phyloP scores from a whole-genome alignment of 2,797 vertebrate species.

The Peromyscus melanophrys region DNA sequence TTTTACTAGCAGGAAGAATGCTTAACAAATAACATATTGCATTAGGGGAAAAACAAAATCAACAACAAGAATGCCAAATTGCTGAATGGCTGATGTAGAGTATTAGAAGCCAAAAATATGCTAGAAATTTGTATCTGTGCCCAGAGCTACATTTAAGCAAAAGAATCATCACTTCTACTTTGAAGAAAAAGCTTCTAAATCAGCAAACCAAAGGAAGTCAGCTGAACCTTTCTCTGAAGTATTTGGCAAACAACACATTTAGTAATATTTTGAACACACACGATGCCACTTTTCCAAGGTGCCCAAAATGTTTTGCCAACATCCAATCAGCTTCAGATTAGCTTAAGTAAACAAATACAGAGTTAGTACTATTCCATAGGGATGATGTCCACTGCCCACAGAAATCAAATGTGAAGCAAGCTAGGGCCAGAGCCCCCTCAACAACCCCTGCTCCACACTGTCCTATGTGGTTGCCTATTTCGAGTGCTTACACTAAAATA shows the following conservation, averaged over 20 bases:
- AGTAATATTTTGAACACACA: conserved; percentile 75
- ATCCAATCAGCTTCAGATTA: conserved; percentile 34
- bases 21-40: conserved; percentile 80
- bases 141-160: conserved; percentile 84
- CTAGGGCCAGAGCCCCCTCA: background rate
- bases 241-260: conserved; percentile 69
- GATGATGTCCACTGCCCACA: background rate
- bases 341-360: conserved; percentile 31
- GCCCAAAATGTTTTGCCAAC: conserved; percentile 78
- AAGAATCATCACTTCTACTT: conserved; percentile 74
- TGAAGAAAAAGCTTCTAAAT: conserved; percentile 77
- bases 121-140: conserved; percentile 80
- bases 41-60: conserved; percentile 64
- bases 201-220: conserved; percentile 69
- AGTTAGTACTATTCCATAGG: background rate
- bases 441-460: background rate
- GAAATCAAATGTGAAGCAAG: background rate
- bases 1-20: conserved; percentile 79
- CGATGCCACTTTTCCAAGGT: conserved; percentile 65
- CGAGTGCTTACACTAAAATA: conserved; percentile 36
- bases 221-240: conserved; percentile 52
- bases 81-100: conserved; percentile 76
- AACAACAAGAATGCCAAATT: conserved; percentile 72
- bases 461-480: background rate
- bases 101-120: conserved; percentile 77